Base-by-base conservation (phyloP, 2,113 vertebrate species). In the Myiozetetes cayanensis region DNA sequence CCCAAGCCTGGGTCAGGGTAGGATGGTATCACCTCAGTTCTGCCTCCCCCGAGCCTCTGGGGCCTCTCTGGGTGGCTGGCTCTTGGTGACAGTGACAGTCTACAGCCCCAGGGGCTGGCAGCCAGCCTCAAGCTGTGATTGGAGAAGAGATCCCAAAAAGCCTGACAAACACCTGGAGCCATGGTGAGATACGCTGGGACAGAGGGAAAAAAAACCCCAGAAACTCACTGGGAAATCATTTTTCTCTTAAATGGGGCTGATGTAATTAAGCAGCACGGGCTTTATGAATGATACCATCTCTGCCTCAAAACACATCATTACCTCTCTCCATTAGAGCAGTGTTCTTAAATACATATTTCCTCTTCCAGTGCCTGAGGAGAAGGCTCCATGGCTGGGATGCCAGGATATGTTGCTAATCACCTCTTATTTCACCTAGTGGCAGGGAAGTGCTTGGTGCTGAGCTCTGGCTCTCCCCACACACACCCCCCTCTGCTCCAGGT, bases 261-360 rank as follows among this genome's bases (percentile, higher is more conserved):
- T 61, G 63, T 67, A 97, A 96, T 96, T 96, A 96, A 97, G 71
- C 85, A 93, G 91, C 91, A 93, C 13, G 0, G 89, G 90, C 85
- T 91, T 96, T 93, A 88, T 77, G 95, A 94, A 94, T 66, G 85
- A 93, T 91, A 90, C 89, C 85, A 94, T 81, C 95, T 93, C 87
- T 93, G 87, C 92, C 90, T 94, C 20, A 50, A 93, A 97, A 94
- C 94, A 93, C 94, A 95, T 96, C 94, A 95, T 95, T 96, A 90
- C 78, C 85, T 67, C 67, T 85, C 81, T 84, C 89, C 27, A 76
- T 91, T 90, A 90, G 43, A 93, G 73, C 61, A 84, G 77, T 59
- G 75, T 58, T 89, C 85, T 82, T 23, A 86, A 93, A 92, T 82
- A 93, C 30, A 70, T 73, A 92, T 66, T 94, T 96, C 82, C 74